Evolutionary conservation across 2,888 invertebrate species (phyloP), one percentile per base, ranked within the genome.

Genomic region (Frankliniella fusca): DNA sequence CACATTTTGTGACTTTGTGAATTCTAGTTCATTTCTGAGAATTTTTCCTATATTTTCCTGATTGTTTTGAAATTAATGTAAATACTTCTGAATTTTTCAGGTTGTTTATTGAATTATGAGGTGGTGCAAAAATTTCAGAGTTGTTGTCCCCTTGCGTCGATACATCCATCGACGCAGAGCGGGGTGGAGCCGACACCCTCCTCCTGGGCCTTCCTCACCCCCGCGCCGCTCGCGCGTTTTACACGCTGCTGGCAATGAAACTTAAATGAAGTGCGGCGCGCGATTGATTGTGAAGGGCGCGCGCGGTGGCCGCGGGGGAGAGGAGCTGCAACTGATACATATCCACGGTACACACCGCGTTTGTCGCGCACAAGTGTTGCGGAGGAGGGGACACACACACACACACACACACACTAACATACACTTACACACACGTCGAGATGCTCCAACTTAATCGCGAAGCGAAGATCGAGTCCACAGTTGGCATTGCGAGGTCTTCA

Each of bases 401-500:
- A 76, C 70, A 76, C 23, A 70, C 70, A 70, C 70, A 70, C 70
- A 70, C 70, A 23, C 70, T 23, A n/a, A 70, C 2, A 23, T 27
- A n/a, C 70, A 23, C 70, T 2, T 9, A 23, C 70, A 27, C 70
- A 76, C 70, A 76, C 27, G 70, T 27, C 23, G 70, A n/a, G 23
- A 10, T 76, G 38, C 38, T 76, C 70, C 70, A 76, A 76, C 70
- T 76, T 23, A 76, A 76, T 76, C 70, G 27, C 70, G 70, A 27
- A 27, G 70, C 70, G 5, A 27, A 8, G 70, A 27, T 10, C 27
- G 27, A 76, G 11, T 76, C 70, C 70, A 8, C 70, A 76, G 70
- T 76, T 76, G 70, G 70, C 70, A 27, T 76, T 76, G 70, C 70
- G 38, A 38, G 70, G 70, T 76, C 70, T 76, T 76, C 70, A 76